Evolutionary conservation across 1,140 invertebrate genomes (phyloP).

Genomic region (Mizuhopecten yessoensis): DNA sequence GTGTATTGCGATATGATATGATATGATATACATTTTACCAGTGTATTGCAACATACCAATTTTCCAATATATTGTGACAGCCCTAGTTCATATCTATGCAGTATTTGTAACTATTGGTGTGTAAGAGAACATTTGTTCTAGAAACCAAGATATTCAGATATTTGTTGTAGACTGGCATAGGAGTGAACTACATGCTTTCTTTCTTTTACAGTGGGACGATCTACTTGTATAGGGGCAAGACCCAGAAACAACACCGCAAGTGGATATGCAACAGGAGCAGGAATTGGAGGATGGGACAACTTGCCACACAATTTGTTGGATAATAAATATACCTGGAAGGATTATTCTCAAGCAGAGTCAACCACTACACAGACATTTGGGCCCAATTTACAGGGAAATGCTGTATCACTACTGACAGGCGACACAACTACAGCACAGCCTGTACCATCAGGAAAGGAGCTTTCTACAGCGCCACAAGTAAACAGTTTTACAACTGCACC

Average conservation of each 20-base stretch:
- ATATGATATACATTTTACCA: no score
- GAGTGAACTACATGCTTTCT: neutral
- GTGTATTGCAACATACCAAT: no score
- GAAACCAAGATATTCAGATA: no score
- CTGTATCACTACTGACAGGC: neutral
- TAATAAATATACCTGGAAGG: neutral
- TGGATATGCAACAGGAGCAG: neutral
- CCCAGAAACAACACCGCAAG: neutral
- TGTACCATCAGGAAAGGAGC: neutral
- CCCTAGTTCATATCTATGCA: no score
- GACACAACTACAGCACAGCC: neutral
- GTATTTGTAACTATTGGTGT: no score
- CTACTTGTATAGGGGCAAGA: neutral
- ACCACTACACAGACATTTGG: neutral
- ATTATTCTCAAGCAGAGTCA: neutral
- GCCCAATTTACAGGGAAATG: neutral
- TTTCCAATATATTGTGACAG: no score
- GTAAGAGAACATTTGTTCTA: no score
- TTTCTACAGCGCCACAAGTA: neutral
- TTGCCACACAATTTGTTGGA: neutral
- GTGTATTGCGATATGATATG: no score
- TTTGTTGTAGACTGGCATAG: no score
- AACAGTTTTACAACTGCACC: neutral
- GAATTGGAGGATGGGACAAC: neutral
- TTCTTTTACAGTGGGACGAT: neutral